phyloP scores from a whole-genome alignment of 2,113 vertebrate species.

The Petrocephalus zakoni region DNA sequence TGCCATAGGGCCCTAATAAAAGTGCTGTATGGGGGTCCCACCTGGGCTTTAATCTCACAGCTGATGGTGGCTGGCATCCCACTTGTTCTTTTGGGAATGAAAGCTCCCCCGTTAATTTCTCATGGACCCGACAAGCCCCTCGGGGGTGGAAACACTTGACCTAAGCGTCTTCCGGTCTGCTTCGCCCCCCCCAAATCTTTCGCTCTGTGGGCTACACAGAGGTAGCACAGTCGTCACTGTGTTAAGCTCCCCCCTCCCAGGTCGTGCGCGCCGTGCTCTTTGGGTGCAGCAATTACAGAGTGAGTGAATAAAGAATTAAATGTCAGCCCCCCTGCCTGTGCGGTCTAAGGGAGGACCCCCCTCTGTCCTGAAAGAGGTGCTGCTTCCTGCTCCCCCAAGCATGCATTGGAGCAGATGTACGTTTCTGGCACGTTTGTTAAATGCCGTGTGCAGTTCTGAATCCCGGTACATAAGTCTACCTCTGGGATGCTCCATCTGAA shows the following conservation, averaged over 20 bases:
- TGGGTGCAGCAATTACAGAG: background rate
- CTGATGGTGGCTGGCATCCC: background rate
- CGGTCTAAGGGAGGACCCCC: background rate
- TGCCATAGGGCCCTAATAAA: background rate
- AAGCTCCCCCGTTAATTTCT: background rate
- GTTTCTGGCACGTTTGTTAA: background rate
- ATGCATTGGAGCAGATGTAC: background rate
- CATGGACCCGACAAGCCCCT: background rate
- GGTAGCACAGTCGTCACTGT: background rate
- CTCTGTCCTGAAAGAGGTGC: background rate
- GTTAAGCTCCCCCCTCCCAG: background rate
- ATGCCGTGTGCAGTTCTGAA: background rate
- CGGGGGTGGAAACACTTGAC: constrained; percentile 7
- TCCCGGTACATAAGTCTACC: background rate
- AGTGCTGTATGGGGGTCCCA: background rate
- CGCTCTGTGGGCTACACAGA: background rate
- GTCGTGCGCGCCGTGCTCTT: background rate
- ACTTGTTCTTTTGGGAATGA: too few species aligned
- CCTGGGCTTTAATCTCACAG: background rate
- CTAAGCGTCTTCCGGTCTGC: background rate
- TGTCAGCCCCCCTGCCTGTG: background rate
- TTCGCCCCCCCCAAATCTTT: background rate
- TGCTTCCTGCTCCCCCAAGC: background rate
- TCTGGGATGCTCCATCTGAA: background rate
- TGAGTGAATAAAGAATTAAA: background rate